Evolutionary conservation across 2,113 vertebrate genomes (phyloP).

Genomic region (Cyanistes caeruleus): DNA sequence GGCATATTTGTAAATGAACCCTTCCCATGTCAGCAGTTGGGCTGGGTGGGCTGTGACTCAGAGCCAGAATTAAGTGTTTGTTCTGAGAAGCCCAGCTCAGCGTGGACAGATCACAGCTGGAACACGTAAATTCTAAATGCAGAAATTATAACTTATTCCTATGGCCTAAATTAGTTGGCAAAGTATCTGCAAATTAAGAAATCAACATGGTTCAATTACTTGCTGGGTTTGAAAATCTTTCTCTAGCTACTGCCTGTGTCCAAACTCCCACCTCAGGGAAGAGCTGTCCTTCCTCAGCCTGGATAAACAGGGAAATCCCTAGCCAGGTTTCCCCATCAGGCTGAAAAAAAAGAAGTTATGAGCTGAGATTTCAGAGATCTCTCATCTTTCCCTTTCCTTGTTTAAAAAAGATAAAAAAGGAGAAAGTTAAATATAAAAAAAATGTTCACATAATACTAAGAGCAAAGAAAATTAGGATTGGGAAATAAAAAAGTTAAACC

Average conservation of each 20-base stretch:
- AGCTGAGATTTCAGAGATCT: neutral
- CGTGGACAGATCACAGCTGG: neutral
- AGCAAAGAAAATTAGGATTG: neutral
- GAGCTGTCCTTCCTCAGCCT: neutral
- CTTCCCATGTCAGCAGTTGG: neutral
- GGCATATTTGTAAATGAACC: neutral
- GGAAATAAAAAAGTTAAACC: neutral
- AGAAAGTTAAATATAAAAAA: neutral
- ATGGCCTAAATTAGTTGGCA: slow-evolving; percentile 16
- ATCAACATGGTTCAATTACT: neutral
- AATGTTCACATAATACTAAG: neutral
- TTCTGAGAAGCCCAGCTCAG: neutral
- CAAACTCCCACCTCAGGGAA: neutral
- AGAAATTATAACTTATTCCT: neutral
- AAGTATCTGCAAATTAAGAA: neutral
- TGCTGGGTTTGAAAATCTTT: neutral
- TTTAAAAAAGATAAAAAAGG: neutral
- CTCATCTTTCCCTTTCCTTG: neutral
- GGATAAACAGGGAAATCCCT: neutral
- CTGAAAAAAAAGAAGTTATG: neutral
- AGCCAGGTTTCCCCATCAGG: neutral
- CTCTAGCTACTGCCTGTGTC: neutral
- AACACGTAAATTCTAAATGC: neutral
- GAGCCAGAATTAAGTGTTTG: neutral
- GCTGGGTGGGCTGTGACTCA: neutral